Evolutionary conservation across 35 echinoderm and acorn worm genomes (phyloP), one percentile per base, ranked within the genome.

Genomic region (Anneissia japonica): DNA sequence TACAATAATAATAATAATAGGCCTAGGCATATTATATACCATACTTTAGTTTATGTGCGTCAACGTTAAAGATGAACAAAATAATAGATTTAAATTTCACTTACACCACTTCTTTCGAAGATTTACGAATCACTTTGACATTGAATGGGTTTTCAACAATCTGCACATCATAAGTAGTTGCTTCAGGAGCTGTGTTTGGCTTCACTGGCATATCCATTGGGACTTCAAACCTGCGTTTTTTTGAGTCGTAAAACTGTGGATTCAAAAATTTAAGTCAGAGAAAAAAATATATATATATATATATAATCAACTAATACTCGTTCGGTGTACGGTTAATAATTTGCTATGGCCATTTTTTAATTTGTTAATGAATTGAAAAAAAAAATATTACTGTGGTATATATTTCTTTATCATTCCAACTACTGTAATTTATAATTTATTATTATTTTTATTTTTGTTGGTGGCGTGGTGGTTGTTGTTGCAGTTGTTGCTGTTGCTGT

Each of bases 241-340:
- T 34, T 31, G 88, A 87, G 72, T 96, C 90, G 43, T 96, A 96
- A 35, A 96, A 88, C 93, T 96, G 73, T 46, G 16, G 39, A 34
- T 37, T 13, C 34, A 79, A 88, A 79, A 23, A 87, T 13, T 33
- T 79, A 11, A 82, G 33, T 37, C 16, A 35, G 14, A 40, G 6
- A 82, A 13, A 82, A 38, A 9, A 14, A 13, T 35, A 38, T 31
- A n/a, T 23, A 77, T 38, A 29, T 82, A 40, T 35, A 82, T 19
- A 82, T 0, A 39, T 39, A 21, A 39, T 10, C 23, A 36, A 0
- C 0, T 82, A 36, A n/a, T n/a, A n/a, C n/a, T n/a, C n/a, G n/a
- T n/a, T n/a, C n/a, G n/a, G n/a, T n/a, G n/a, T n/a, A n/a, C n/a
- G n/a, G n/a, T n/a, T n/a, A n/a, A n/a, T n/a, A n/a, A n/a, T n/a